Base-by-base conservation (phyloP, 2,113 vertebrate species). In the Tyrannus savana region DNA sequence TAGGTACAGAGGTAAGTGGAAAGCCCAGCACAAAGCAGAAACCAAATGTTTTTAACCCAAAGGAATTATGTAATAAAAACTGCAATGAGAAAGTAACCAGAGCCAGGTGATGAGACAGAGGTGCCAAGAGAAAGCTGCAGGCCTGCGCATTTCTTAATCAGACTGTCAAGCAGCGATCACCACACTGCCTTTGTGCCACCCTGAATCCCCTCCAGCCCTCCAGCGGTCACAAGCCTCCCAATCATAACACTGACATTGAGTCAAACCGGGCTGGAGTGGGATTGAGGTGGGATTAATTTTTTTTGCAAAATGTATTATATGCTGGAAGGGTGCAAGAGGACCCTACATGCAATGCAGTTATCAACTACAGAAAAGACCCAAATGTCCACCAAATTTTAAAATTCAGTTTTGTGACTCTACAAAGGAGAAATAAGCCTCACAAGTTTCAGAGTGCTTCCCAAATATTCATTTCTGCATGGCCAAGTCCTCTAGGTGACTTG, bases 241-340 rank as follows among this genome's bases (percentile, higher is more conserved):
- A 2, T 58, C 47, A 41, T 37, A 52, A 37, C 33, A 22, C 10
- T 0, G 0, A 17, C 2, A 2, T 16, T 4, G 3, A 24, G n/a
- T 37, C 42, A 71, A 80, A 75, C 33, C 25, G 58, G 52, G 21
- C 31, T 85, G 46, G 53, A 76, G 13, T 18, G 37, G 28, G 13
- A 52, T 58, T 81, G 59, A 60, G 12, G 47, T 62, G 41, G 35
- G n/a, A 67, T 83, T 62, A 78, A 0, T 44, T 44, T 73, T 41
- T 41, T 69, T 60, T 66, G 31, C 30, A 55, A 62, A 73, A 71
- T 37, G 4, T 53, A 6, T 35, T 75, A 5, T 25, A 6, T 31
- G 14, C 19, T 59, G 37, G 35, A 83, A 75, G 13, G 35, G 24
- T 73, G 30, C 3, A 4, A 60, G 58, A 79, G 10, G 22, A 44